These are phyloP conservation scores for Phyllopteryx taeniolatus DNA, from an alignment of 2,113 vertebrate genomes.

Conservation along the genomic window DNA sequence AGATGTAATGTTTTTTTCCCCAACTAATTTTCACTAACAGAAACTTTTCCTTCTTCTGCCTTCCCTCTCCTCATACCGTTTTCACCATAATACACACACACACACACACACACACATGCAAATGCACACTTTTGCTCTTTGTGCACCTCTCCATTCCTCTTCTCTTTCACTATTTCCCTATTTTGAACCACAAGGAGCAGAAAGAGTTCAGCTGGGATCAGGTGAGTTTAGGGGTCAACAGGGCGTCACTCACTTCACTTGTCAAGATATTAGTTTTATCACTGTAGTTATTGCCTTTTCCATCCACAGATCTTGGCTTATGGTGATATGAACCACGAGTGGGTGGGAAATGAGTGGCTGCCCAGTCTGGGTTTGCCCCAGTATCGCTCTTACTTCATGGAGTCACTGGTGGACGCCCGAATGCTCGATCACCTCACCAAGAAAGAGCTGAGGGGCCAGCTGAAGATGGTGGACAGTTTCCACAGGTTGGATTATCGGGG, in stretches of 20 bases:
- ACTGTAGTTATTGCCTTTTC: not conserved
- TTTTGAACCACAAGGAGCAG: constrained; percentile 75
- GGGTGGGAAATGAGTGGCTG: constrained; percentile 93
- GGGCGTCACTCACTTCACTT: not conserved
- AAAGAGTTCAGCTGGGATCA: constrained; percentile 94
- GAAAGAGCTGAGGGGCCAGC: constrained; percentile 89
- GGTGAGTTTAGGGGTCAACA: constrained; percentile 64
- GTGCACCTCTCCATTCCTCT: constrained; percentile 48
- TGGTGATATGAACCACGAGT: constrained; percentile 93
- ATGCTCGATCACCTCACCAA: constrained; percentile 94
- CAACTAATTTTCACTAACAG: constrained; percentile 77
- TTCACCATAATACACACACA: constrained; percentile 41
- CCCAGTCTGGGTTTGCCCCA: constrained; percentile 90
- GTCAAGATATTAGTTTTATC: not conserved
- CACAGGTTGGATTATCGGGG: constrained; percentile 74
- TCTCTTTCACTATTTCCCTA: constrained; percentile 39
- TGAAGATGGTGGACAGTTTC: constrained; percentile 96
- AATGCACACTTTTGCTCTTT: constrained; percentile 50
- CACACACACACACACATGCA: constrained; percentile 15
- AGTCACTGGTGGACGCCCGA: constrained; percentile 89
- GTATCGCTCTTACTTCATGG: constrained; percentile 95
- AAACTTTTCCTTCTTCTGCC: constrained; percentile 69
- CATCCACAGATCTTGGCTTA: constrained; percentile 85
- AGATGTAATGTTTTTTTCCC: constrained; percentile 63
- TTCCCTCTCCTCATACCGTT: constrained; percentile 35